Conservation (phyloP, 1,140 invertebrate genomes). For the Stegodyphus mimosarum region DNA sequence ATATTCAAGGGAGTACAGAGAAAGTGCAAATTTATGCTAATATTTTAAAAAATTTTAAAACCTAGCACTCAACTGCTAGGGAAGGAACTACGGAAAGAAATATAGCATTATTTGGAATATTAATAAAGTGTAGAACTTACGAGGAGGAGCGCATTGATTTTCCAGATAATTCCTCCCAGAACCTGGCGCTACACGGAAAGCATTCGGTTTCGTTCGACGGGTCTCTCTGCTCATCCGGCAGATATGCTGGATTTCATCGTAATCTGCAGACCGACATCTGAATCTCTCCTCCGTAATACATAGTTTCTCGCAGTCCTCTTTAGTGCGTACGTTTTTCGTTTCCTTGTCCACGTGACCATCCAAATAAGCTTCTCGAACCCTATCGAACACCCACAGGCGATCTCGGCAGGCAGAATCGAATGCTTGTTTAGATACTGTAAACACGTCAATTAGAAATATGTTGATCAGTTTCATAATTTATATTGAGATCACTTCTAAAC, state of each 20-base stretch:
- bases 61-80: no score
- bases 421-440: slow-evolving; percentile 63
- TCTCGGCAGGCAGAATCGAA: slow-evolving; percentile 70
- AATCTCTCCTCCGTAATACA: slow-evolving; percentile 70
- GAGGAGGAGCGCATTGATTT: slow-evolving; percentile 70
- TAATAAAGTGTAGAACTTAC: slow-evolving; percentile 50
- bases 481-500: no score
- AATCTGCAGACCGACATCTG: slow-evolving; percentile 71
- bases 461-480: no score
- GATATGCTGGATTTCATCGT: slow-evolving; percentile 66
- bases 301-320: slow-evolving; percentile 70
- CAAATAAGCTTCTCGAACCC: slow-evolving; percentile 69
- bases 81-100: no score
- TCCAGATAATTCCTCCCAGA: slow-evolving; percentile 71
- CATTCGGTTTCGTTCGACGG: slow-evolving; percentile 70
- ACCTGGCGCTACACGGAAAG: slow-evolving; percentile 68
- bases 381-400: slow-evolving; percentile 71
- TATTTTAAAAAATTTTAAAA: no score
- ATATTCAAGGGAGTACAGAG: no score
- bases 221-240: slow-evolving; percentile 71
- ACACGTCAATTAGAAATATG: no score
- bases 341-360: slow-evolving; percentile 71
- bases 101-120: no score
- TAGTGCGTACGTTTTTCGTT: slow-evolving; percentile 67
- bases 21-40: no score